Base-by-base conservation (phyloP, 2,888 invertebrate genomes). In the Uropetala carovei region DNA sequence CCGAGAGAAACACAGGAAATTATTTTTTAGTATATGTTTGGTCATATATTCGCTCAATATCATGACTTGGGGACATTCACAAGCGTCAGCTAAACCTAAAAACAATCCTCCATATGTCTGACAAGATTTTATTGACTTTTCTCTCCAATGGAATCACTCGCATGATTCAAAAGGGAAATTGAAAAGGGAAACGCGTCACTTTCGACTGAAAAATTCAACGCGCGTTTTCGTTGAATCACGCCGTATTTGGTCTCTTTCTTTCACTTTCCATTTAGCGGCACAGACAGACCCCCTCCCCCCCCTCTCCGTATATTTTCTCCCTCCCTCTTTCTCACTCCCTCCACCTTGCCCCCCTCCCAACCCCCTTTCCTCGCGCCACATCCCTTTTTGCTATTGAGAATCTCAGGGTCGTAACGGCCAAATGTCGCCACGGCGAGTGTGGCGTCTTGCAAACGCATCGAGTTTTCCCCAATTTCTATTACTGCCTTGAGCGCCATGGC, bases 391-490 rank as follows among this genome's bases (percentile, higher is more conserved):
- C 43, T 89, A 89, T 89, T 43, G 60, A 68, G 68, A 64, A 64
- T 89, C 60, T 68, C 43, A 43, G 43, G 43, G 68, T 68, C 89
- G 89, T 89, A 89, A 89, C 89, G 89, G 89, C 89, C 89, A 89
- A 89, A 89, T 89, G 89, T 89, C 89, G 89, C 89, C 89, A 60
- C 30, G 27, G 86, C 59, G 30, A 86, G 59, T 16, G 59, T 27
- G 89, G 27, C 64, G 75, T 56, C 89, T 68, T 89, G 64, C 89
- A n/a, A 43, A 89, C 86, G 86, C 86, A 30, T 60, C 86, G 22
- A 58, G 60, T 89, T 89, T 89, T n/a, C 64, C 89, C 64, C 30
- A 83, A n/a, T 83, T 57, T 83, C 83, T 83, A 83, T 83, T 83
- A 43, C n/a, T 16, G 56, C 56, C 83, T 83, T n/a, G 10, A 18